Conservation (phyloP, 2,888 invertebrate species). For the Chymomyza procnemis region DNA sequence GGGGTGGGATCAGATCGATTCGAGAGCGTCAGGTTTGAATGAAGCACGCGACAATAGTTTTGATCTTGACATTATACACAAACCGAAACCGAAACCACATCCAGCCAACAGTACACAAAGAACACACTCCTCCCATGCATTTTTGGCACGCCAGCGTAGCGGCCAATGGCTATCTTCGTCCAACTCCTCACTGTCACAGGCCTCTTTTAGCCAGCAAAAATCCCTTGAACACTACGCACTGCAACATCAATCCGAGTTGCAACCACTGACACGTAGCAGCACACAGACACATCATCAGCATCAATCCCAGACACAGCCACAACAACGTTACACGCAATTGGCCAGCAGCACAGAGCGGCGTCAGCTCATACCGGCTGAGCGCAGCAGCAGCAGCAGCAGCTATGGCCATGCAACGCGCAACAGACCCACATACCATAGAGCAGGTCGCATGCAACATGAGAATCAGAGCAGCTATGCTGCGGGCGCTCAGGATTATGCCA, state of each 20-base stretch:
- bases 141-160: constrained; percentile 21
- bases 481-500: constrained; percentile 56
- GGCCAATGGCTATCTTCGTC: constrained; percentile 52
- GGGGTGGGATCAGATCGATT: constrained; percentile 79
- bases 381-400: too few relatives aligned
- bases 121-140: constrained; percentile 2
- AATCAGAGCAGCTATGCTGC: constrained; percentile 29
- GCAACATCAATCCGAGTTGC: constrained; percentile 61
- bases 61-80: constrained; percentile 67
- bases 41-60: constrained; percentile 71
- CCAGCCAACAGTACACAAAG: constrained; percentile 19
- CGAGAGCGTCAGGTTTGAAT: constrained; percentile 71
- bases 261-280: constrained; percentile 43
- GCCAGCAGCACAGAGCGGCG: neutral
- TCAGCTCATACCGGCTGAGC: constrained; percentile 10
- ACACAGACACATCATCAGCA: constrained; percentile 6
- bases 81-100: constrained; percentile 19
- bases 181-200: constrained; percentile 48
- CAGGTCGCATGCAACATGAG: constrained; percentile 8
- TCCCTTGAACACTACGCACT: constrained; percentile 56
- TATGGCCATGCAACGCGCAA: constrained; percentile 16
- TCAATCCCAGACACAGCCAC: constrained; percentile 23
- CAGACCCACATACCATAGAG: constrained; percentile 19
- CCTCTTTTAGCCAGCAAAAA: constrained; percentile 27
- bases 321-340: neutral